Percentiles rank a stretch among this genome's conserved stretches.
phyloP scores from a whole-genome alignment of 2,888 invertebrate genomes.

The Hecatera dysodea region DNA sequence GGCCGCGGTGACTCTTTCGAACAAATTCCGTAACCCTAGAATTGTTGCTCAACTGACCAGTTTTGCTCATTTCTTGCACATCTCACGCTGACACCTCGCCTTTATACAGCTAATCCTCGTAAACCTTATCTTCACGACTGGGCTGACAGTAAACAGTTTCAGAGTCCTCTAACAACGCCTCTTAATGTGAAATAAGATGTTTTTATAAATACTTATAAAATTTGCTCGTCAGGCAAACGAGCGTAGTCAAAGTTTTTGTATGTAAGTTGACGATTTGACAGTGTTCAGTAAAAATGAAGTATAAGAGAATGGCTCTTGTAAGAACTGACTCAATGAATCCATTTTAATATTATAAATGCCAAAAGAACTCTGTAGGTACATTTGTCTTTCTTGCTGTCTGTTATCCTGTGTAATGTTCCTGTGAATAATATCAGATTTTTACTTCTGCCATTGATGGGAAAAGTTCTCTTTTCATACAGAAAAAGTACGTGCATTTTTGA shows the following conservation, averaged over 20 bases:
- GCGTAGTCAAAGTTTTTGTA: conserved; percentile 18
- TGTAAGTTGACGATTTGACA: conserved; percentile 11
- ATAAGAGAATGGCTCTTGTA: not conserved
- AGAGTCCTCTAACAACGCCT: conserved; percentile 36
- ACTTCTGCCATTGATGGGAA: too few relatives aligned
- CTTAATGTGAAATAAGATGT: conserved; percentile 46
- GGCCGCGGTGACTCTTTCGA: too few relatives aligned
- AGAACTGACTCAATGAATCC: not conserved
- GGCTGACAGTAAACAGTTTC: conserved; percentile 51
- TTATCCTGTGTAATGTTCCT: too few relatives aligned
- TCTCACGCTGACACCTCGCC: conserved; percentile 16
- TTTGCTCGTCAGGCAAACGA: conserved; percentile 4
- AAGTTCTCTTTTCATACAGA: too few relatives aligned
- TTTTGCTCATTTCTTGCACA: conserved; percentile 29
- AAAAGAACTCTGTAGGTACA: too few relatives aligned
- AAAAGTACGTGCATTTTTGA: too few relatives aligned
- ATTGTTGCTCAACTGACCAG: too few relatives aligned
- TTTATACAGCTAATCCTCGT: conserved; percentile 45
- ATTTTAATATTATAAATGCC: too few relatives aligned
- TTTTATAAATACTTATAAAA: conserved; percentile 54
- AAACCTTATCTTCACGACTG: conserved; percentile 60
- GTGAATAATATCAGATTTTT: too few relatives aligned
- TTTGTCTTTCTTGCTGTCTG: too few relatives aligned
- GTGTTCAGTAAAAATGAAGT: not conserved
- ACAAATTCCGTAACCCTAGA: too few relatives aligned